Evolutionary conservation across 2,888 invertebrate species (phyloP), one percentile per base, ranked within the genome.

Genomic region (Ornithoptera alexandrae): DNA sequence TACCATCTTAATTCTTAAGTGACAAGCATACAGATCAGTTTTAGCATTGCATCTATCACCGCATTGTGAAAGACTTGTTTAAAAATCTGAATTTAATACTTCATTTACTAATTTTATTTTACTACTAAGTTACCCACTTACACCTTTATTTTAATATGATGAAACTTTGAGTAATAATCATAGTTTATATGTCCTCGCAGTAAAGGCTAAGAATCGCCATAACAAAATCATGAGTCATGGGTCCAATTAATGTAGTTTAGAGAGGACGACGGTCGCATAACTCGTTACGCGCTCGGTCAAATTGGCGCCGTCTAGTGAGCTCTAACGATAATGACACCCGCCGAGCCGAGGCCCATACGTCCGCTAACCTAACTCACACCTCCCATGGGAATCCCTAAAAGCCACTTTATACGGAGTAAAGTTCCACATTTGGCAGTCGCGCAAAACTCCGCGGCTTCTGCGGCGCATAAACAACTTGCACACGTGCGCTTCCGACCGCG

Each of bases 381-480:
- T 87, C 91, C 86, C 90, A 79, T 80, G 88, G 89, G 89, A 83
- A 81, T 74, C 82, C 86, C 87, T 87, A 88, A 89, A 89, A 88
- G 85, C 85, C 83, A 84, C 85, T 86, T 84, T 83, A 81, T 81
- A 79, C 79, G 79, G 79, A 82, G 81, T 83, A 79, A 80, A 76
- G 81, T 83, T 83, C 77, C 82, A 83, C 82, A 85, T 88, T 91
- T 92, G 91, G 91, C 89, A 89, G 83, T 84, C 83, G 84, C 84
- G 83, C 90, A 87, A 86, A 87, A 89, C 85, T 84, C 83, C 78
- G 89, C 79, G 90, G 92, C 86, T 88, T 88, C 88, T 90, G 90
- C 79, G 90, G 89, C 79, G 80, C 90, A 92, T 92, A 91, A 92
- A 92, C 91, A 89, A 90, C 83, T 81, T 84, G 82, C 88, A 85